Percentiles rank a stretch among this genome's conserved stretches.
phyloP scores from a whole-genome alignment of 2,113 vertebrate genomes.

The Hemiprocne comata region DNA sequence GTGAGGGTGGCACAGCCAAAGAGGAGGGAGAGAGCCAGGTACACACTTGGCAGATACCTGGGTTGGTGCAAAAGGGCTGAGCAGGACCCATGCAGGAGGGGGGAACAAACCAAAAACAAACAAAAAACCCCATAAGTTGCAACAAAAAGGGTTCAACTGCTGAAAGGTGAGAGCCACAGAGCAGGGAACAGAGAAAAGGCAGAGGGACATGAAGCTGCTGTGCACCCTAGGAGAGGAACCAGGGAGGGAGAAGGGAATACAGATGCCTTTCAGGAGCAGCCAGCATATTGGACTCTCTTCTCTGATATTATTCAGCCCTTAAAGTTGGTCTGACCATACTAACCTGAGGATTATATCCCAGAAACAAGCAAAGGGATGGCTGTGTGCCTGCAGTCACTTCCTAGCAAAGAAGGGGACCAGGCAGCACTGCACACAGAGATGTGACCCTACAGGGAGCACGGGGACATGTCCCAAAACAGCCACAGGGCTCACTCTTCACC shows the following conservation, averaged over 20 bases:
- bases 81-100: neutral
- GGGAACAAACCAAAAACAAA: too few species aligned
- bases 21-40: neutral
- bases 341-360: neutral
- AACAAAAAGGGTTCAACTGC: neutral
- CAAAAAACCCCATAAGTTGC: fast-evolving
- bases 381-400: neutral
- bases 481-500: fast-evolving
- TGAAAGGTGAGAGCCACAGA: neutral
- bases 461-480: neutral
- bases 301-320: neutral
- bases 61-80: neutral
- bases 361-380: neutral
- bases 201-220: neutral
- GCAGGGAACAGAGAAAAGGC: neutral
- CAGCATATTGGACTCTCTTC: neutral
- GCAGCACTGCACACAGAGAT: neutral
- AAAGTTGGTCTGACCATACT: neutral
- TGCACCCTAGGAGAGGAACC: neutral
- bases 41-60: neutral
- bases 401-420: neutral
- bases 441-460: fast-evolving
- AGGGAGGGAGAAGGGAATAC: neutral
- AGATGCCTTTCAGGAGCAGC: neutral
- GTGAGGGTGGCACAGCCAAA: neutral